phyloP scores from a whole-genome alignment of 64 coral and sea anemone genomes.

The Montipora capricornis region DNA sequence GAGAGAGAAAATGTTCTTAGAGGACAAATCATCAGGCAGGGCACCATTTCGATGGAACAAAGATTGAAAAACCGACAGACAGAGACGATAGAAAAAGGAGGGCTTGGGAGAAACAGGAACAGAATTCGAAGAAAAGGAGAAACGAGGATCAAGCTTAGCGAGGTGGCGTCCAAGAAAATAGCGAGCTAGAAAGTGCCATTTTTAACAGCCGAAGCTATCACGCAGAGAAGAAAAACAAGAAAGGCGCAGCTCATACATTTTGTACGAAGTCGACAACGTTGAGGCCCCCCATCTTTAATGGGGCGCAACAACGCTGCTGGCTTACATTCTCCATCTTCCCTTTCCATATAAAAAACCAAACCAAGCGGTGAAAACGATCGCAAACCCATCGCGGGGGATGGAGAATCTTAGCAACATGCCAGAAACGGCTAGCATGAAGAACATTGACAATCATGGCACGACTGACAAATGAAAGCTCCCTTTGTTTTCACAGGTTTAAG shows the following conservation, averaged over 20 bases:
- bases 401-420: constrained; percentile 1
- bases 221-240: neutral
- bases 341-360: constrained; percentile 6
- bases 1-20: neutral
- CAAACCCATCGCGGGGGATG: neutral
- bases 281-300: neutral
- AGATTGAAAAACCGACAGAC: neutral
- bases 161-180: neutral
- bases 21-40: neutral
- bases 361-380: neutral
- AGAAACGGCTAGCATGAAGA: neutral
- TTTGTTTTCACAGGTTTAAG: neutral
- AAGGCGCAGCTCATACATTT: neutral
- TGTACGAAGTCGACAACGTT: neutral
- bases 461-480: neutral
- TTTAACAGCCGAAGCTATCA: neutral
- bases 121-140: neutral
- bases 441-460: constrained; percentile 8
- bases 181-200: neutral
- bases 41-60: neutral
- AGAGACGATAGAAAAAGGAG: neutral
- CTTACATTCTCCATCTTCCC: neutral
- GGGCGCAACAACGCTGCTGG: neutral
- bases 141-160: neutral
- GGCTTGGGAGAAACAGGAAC: neutral